These are phyloP conservation scores for Oreochromis spilurus DNA, from an alignment of 2,113 vertebrate species.

Conservation along the genomic window DNA sequence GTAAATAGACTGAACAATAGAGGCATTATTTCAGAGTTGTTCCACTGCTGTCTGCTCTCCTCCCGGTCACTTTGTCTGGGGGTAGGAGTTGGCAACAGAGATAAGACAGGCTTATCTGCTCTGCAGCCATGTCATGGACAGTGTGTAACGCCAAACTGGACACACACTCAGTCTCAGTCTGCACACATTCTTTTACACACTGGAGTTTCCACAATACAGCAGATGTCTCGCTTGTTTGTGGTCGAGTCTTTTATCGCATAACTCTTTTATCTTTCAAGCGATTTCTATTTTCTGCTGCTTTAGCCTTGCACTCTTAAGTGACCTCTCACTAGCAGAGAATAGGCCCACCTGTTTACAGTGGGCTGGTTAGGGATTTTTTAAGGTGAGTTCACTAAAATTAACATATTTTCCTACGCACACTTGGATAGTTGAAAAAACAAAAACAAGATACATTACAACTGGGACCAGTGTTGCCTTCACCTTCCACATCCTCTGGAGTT, in stretches of 20 bases:
- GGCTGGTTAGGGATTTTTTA: background rate
- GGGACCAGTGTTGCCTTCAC: background rate
- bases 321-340: background rate
- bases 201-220: background rate
- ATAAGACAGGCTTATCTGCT: conserved; percentile 52
- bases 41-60: conserved; percentile 11
- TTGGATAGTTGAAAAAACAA: background rate
- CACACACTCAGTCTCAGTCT: background rate
- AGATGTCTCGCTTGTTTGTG: conserved; percentile 15
- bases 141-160: background rate
- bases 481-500: background rate
- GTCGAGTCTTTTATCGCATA: background rate
- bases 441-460: background rate
- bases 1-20: conserved; percentile 42
- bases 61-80: conserved; percentile 17
- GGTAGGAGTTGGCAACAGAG: conserved; percentile 20
- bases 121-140: conserved; percentile 12
- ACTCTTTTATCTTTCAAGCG: background rate
- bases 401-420: background rate
- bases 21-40: conserved; percentile 28
- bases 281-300: conserved; percentile 23
- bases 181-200: conserved; percentile 23
- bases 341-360: background rate
- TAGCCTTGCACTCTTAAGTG: background rate
- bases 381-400: background rate